A percentile compares a stretch with the other conserved stretches of the same genome.
Evolutionary conservation across 2,888 invertebrate genomes (phyloP).

Genomic region (Cephus runcator): DNA sequence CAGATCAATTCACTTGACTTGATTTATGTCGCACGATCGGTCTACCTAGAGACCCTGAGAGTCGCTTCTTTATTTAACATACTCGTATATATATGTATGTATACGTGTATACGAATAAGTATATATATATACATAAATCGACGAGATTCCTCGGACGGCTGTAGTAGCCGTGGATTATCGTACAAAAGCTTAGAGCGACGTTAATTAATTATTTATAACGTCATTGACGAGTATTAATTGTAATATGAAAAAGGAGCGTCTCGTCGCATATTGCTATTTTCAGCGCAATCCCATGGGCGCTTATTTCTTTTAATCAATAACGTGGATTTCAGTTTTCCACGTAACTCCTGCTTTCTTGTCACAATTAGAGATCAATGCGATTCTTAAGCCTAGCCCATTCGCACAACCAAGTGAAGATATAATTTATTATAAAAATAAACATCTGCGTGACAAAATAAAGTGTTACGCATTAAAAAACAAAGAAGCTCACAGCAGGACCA

Average conservation of each 20-base stretch:
- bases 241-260: slow-evolving; percentile 36
- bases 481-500: not conserved
- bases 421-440: slow-evolving; percentile 58
- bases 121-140: not conserved
- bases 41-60: not conserved
- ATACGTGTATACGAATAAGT: not conserved
- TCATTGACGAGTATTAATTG: slow-evolving; percentile 28
- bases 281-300: not conserved
- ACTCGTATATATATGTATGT: not conserved
- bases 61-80: not conserved
- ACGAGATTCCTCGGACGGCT: not conserved
- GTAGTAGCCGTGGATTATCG: slow-evolving; percentile 22
- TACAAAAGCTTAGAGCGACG: slow-evolving; percentile 40
- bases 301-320: not conserved
- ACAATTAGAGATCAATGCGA: not conserved
- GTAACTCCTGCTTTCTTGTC: not conserved
- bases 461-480: not conserved
- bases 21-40: not conserved
- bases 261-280: slow-evolving; percentile 26
- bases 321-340: not conserved
- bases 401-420: slow-evolving; percentile 56
- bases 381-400: slow-evolving; percentile 29
- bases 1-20: not conserved
- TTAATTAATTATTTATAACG: slow-evolving; percentile 23
- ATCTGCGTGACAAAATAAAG: slow-evolving; percentile 28